These are phyloP conservation scores for Hemicentrotus pulcherrimus DNA, from an alignment of 35 echinoderm and acorn worm species.

Conservation along the genomic window DNA sequence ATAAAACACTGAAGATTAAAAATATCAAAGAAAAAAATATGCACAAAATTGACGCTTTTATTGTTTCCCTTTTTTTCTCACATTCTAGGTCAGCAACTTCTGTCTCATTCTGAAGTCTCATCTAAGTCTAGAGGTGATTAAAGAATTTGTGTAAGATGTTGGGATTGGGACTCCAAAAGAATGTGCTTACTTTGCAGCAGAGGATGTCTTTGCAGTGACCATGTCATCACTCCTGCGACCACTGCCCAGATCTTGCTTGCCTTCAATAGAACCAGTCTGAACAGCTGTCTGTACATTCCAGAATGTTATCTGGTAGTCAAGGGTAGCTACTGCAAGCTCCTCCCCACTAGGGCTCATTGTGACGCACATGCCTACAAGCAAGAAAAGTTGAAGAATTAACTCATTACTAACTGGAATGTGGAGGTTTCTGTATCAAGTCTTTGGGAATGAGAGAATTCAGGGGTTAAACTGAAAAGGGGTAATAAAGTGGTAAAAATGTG, in stretches of 20 bases:
- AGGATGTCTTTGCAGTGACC: constrained; percentile 86
- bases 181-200: constrained; percentile 72
- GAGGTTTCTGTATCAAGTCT: neutral
- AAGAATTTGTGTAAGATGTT: too few relatives aligned
- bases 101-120: too few relatives aligned
- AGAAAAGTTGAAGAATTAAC: neutral
- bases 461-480: too few relatives aligned
- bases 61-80: too few relatives aligned
- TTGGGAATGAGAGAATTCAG: too few relatives aligned
- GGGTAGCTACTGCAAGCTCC: constrained; percentile 81
- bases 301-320: constrained; percentile 95
- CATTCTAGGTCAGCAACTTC: too few relatives aligned
- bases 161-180: neutral
- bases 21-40: too few relatives aligned
- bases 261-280: constrained; percentile 89
- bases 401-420: neutral
- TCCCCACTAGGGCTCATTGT: constrained; percentile 84
- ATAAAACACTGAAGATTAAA: too few relatives aligned
- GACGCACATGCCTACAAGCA: constrained; percentile 66
- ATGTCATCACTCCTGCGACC: constrained; percentile 76
- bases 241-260: constrained; percentile 74
- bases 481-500: too few relatives aligned
- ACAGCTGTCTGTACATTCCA: constrained; percentile 79
- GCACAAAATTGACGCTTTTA: too few relatives aligned
- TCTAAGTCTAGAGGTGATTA: too few relatives aligned